Evolutionary conservation across 1,140 invertebrate genomes (phyloP), one percentile per base, ranked within the genome.

Genomic region (Maconellicoccus hirsutus): DNA sequence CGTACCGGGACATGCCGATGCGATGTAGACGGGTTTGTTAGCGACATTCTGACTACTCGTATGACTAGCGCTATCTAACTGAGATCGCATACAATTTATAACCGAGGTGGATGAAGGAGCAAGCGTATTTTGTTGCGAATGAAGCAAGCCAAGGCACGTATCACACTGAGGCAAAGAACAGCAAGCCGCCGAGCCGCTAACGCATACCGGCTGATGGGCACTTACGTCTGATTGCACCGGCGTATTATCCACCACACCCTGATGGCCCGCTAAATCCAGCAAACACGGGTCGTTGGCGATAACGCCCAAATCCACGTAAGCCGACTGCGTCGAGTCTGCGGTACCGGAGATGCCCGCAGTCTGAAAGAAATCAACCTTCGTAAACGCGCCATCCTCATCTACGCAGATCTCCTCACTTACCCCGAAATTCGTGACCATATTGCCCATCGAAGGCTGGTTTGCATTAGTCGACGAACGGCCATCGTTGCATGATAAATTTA

Each of bases 81-180:
- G 61, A 66, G 61, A 66, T 66, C 61, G 61, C 22, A 25, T 22
- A 66, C 10, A 66, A 66, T 66, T 66, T 23, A 26, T 19, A 26
- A 23, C 8, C 22, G 21, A 66, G 25, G 61, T 66, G 61, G 61
- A 66, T 23, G 4, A 3, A 66, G 61, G 10, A 23, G 21, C 10
- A 66, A 66, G 61, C 61, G 61, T 12, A 25, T 25, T 66, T 66
- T 66, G 61, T 66, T 23, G 61, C 61, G 61, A 25, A 23, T 25
- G 61, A 66, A 66, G 61, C 61, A 66, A 66, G 61, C 19, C 61
- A 66, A 66, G 61, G 61, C 61, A 66, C 61, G 61, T 66, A 66
- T 66, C 61, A 66, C 61, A 66, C 25, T 66, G 61, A 23, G 61
- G 61, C 61, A 66, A 25, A 66, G 25, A 66, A 66, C 61, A 66